These are phyloP conservation scores for Machimus atricapillus DNA, from an alignment of 2,888 invertebrate genomes.

Conservation along the genomic window DNA sequence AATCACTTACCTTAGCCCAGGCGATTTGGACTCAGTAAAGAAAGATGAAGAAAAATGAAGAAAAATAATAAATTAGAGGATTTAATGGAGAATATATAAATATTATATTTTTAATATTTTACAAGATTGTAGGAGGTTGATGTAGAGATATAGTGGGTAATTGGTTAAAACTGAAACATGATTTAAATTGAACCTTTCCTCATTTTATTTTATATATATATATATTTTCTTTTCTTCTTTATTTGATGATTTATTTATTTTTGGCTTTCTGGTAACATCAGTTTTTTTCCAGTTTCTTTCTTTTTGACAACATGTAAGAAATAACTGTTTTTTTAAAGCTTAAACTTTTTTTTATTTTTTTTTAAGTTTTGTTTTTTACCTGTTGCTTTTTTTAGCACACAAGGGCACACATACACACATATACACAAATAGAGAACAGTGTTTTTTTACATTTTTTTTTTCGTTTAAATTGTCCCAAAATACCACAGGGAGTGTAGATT, in stretches of 20 bases:
- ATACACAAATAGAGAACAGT: background rate
- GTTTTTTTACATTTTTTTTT: background rate
- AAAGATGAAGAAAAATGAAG: no score
- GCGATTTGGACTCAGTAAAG: no score
- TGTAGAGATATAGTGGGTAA: no score
- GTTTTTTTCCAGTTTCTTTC: background rate
- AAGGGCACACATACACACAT: background rate
- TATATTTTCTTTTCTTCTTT: background rate
- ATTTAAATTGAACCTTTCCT: no score
- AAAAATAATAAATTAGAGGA: no score
- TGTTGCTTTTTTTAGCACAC: background rate
- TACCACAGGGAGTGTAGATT: conserved; percentile 5
- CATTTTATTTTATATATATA: no score
- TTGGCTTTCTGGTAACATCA: background rate
- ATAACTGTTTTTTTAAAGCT: background rate
- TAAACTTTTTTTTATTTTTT: background rate
- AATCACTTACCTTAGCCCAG: no score
- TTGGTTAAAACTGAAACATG: no score
- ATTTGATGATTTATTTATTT: background rate
- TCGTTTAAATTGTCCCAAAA: background rate
- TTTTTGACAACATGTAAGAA: background rate
- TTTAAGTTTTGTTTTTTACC: background rate
- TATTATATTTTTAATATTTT: no score
- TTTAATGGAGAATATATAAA: no score
- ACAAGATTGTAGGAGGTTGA: no score